Evolutionary conservation across 2,888 invertebrate genomes (phyloP).

Genomic region (Dione vanillae): DNA sequence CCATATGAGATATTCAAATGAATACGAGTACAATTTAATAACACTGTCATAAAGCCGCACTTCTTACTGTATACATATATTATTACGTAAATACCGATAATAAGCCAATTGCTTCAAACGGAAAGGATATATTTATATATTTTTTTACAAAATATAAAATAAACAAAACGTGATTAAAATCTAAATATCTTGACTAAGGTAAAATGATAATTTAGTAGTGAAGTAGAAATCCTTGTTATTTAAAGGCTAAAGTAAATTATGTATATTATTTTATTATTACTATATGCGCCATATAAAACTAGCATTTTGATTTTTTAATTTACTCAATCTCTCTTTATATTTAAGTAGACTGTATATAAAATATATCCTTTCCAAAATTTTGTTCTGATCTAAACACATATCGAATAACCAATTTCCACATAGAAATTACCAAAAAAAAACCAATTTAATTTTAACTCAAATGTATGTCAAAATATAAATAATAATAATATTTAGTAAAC

Average conservation of each 20-base stretch:
- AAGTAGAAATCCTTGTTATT: too few relatives aligned
- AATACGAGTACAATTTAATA: background rate
- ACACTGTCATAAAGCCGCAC: conserved; percentile 12
- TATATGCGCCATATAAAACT: background rate
- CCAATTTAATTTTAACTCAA: background rate
- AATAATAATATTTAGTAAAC: background rate
- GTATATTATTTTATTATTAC: too few relatives aligned
- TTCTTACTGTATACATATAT: conserved; percentile 28
- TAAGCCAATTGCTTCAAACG: conserved; percentile 11
- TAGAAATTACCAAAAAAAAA: background rate
- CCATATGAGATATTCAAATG: conserved; percentile 14
- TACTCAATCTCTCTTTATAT: too few relatives aligned
- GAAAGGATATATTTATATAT: conserved; percentile 20
- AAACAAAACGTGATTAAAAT: too few relatives aligned
- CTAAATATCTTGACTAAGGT: too few relatives aligned
- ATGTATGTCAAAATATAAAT: conserved; percentile 2
- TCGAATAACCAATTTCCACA: conserved; percentile 10
- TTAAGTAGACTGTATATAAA: background rate
- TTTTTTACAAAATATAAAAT: background rate
- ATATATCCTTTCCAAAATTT: conserved; percentile 17
- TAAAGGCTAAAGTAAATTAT: too few relatives aligned
- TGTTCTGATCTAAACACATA: conserved; percentile 40
- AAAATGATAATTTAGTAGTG: too few relatives aligned
- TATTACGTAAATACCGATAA: conserved; percentile 27
- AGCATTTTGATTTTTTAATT: too few relatives aligned